Base-by-base conservation (phyloP, 2,888 invertebrate species). In the Drosophila demipolita region DNA sequence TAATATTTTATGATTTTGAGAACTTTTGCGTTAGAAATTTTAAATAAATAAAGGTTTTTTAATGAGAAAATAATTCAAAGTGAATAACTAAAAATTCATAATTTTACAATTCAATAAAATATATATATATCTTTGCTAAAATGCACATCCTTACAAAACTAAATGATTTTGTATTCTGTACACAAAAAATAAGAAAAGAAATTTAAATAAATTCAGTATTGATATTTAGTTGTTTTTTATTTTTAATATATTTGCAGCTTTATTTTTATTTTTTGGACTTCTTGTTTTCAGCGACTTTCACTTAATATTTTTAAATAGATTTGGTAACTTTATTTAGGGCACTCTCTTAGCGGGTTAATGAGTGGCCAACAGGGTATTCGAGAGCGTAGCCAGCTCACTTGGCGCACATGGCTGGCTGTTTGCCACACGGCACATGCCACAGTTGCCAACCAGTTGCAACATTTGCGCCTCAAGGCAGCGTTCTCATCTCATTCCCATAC, bases 381-480 rank as follows among this genome's bases (percentile, higher is more conserved):
- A 15, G 29, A 38, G 26, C 38, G 23, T 12, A 11, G 36, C 36
- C 17, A 8, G 45, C 23, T 12, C 20, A 20, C 12, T 45, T 45
- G 12, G 3, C 1, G 12, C 45, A 15, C 8, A 45, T 1, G 23
- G 23, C 2, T 15, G 15, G 23, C 15, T 23, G 15, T 23, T 23
- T 36, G 73, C 73, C 54, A 59, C 60, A 64, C 52, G 68, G 54
- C 48, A 52, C 73, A 72, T 60, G 66, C 61, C 64, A 67, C 48
- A 73, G n/a, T 55, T 65, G 62, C 68, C 79, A 79, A 79, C 82
- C 81, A 80, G 79, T 82, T 82, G 81, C 81, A 73, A 52, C 69
- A 75, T 60, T 65, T 67, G 55, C 54, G 71, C 81, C 81, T 74
- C 48, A 53, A 73, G 78, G 65, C 76, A 76, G 32, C 78, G 12